phyloP scores from a whole-genome alignment of 1,140 invertebrate species.

The Pemphigus obesinymphae region DNA sequence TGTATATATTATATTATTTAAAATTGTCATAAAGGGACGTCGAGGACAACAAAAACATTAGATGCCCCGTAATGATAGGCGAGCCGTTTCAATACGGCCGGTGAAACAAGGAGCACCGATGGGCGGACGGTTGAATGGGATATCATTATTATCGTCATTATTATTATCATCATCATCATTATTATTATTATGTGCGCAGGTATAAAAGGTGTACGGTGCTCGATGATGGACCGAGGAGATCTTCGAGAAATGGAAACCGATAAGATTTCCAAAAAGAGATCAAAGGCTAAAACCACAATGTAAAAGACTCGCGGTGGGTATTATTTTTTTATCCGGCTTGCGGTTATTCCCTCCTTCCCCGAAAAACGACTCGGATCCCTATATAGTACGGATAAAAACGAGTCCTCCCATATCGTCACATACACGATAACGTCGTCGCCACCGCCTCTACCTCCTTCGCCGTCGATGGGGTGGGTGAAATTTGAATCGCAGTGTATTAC shows the following conservation, averaged over 20 bases:
- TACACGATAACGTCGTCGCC: not conserved
- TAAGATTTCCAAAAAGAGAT: slow-evolving; percentile 20
- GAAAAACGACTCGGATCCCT: not conserved
- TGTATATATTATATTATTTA: not conserved
- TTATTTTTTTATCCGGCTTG: not conserved
- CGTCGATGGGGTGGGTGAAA: not conserved
- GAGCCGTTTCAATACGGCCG: not conserved
- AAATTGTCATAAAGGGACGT: slow-evolving; percentile 14
- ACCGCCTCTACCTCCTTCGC: not conserved
- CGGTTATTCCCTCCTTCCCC: not conserved
- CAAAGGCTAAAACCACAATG: slow-evolving; percentile 36
- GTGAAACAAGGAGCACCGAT: not conserved
- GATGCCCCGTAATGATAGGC: slow-evolving; percentile 29
- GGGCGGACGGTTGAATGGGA: slow-evolving; percentile 19
- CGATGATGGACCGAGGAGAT: not conserved
- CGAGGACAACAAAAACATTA: slow-evolving; percentile 38
- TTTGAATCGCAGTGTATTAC: too few species aligned
- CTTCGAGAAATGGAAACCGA: slow-evolving; percentile 35
- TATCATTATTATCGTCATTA: too few species aligned
- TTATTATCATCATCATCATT: too few species aligned
- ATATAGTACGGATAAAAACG: not conserved
- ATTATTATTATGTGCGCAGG: too few species aligned
- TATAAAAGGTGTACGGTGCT: not conserved
- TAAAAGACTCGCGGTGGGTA: slow-evolving; percentile 5
- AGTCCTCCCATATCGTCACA: not conserved